Base-by-base conservation (phyloP, 2,113 vertebrate species). In the Hippolais icterina region DNA sequence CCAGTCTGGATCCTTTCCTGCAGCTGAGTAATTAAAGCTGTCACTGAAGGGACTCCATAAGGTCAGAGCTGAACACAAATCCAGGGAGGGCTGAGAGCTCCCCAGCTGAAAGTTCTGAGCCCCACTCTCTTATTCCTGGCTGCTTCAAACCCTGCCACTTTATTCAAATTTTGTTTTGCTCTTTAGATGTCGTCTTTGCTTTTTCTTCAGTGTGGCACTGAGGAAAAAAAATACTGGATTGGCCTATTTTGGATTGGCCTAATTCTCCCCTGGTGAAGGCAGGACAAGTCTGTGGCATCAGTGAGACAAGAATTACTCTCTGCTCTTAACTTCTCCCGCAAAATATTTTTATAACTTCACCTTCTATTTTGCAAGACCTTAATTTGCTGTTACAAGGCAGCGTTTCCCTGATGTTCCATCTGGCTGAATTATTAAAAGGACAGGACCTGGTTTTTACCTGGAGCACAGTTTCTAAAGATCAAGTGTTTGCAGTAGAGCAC, bases 211-310 rank as follows among this genome's bases (percentile, higher is more conserved):
- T 49, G 4, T 15, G 68, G 72, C 69, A 64, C 64, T 37, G 71
- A 75, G 75, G 31, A 79, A 56, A 87, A 87, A 57, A 95, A 93
- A 93, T 70, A 64, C 68, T 95, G 85, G 85, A 63, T 93, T 93
- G 90, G 82, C 92, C 92, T 88, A 86, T 88, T 96, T 90, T 88
- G 71, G 4, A 8, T 63, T 94, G 90, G 88, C 94, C 86, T 89
- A 75, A 78, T 90, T 92, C 79, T 75, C 49, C 41, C n/a, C 75
- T 17, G 25, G 65, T 61, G 50, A 79, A 74, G 81, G 59, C 44
- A 25, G 83, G 61, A 60, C 53, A 68, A 68, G 56, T 57, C 61
- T 56, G 85, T 72, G 72, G 44, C 39, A 60, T 78, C 83, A 35
- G 7, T 46, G 60, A 60, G 76, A 71, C 56, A 11, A 49, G 41